Base-by-base conservation (phyloP, 53 echinoderm and acorn worm genomes). In the Holothuria scabra region DNA sequence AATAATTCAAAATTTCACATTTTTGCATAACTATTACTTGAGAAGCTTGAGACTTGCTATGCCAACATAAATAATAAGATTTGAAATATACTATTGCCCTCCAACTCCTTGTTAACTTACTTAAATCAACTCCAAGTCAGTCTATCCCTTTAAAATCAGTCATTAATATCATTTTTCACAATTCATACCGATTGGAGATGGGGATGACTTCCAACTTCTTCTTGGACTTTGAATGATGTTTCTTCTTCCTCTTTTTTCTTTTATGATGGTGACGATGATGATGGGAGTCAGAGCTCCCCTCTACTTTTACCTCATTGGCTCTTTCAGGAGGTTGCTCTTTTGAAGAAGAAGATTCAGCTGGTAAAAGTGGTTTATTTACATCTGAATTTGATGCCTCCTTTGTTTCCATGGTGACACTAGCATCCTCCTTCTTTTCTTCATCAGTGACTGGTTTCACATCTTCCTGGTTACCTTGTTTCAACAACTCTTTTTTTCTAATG, bases 171-270 rank as follows among this genome's bases (percentile, higher is more conserved):
- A 62, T 5, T 22, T 31, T 29, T 29, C 6, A 65, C 7, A 65
- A 29, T 14, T 21, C 10, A 46, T 71, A 71, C 72, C 72, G 20
- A 44, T 22, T 48, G 23, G 72, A 26, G 23, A 72, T 46, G 4
- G 72, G 72, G n/a, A 72, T 25, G 14, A 72, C 72, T 28, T 72
- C 32, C 22, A 68, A 60, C 78, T 79, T 89, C 46, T 84, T 79
- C 80, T 89, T 89, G 19, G 83, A 79, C 34, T 89, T 84, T 65
- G 84, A 76, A 56, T 89, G 83, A 59, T 89, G 83, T 29, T 89
- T 84, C 67, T 89, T 89, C 57, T 89, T 89, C 68, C 74, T 74
- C 24, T 79, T 79, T 58, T 79, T 59, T 57, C 60, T 22, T 65
- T 68, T 64, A 66, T 33, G 48, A 67, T 67, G 64, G 14, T 64